Conservation (phyloP, 2,888 invertebrate genomes). For the Hyposoter didymator region DNA sequence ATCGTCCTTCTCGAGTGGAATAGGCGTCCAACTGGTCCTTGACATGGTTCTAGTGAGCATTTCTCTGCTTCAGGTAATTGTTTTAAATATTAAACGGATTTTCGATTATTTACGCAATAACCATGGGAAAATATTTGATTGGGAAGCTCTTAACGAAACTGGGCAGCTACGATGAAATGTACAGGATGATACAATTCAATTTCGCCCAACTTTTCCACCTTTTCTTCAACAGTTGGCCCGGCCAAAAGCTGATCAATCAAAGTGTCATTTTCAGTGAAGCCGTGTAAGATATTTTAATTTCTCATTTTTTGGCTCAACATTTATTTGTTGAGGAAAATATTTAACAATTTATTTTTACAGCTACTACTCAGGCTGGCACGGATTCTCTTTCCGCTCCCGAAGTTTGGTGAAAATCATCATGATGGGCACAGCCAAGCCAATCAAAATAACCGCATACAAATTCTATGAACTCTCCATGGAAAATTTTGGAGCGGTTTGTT, state of each 20-base stretch:
- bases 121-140: neutral
- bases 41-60: constrained; percentile 16
- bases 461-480: constrained; percentile 52
- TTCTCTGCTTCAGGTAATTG: constrained; percentile 19
- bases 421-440: constrained; percentile 32
- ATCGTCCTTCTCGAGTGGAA: constrained; percentile 29
- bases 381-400: constrained; percentile 24
- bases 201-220: constrained; percentile 29
- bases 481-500: constrained; percentile 36
- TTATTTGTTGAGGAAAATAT: neutral
- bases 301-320: neutral
- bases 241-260: constrained; percentile 36
- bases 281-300: constrained; percentile 1
- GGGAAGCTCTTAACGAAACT: neutral
- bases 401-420: constrained; percentile 43
- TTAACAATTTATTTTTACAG: neutral
- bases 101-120: neutral
- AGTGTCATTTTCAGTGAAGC: neutral
- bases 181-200: constrained; percentile 29
- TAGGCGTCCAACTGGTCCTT: constrained; percentile 9
- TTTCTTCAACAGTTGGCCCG: constrained; percentile 38
- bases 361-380: constrained; percentile 42
- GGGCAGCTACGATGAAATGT: constrained; percentile 3
- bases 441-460: constrained; percentile 14
- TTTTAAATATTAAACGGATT: neutral